Base-by-base conservation (phyloP, 1,140 invertebrate genomes). In the Neodiprion virginianus region DNA sequence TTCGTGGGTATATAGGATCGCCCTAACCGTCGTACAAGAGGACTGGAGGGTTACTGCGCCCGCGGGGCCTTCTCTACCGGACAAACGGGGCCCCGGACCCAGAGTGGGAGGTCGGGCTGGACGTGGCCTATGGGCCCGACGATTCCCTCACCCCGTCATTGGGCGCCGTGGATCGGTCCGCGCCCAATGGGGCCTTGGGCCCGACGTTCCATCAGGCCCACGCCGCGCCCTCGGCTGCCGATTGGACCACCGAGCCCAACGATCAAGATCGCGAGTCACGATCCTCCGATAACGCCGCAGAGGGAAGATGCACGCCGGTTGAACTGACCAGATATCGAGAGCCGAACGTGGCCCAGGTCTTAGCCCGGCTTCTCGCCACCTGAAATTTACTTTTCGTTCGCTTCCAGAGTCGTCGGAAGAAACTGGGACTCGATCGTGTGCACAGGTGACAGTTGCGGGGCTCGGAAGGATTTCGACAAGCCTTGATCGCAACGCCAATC, bases 1-100 rank as follows among this genome's bases (percentile, higher is more conserved):
- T 84, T 83, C 84, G 82, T 80, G 78, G 80, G 80, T 75, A 79
- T 82, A 69, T 47, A 47, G 77, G 80, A 79, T 80, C 76, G 77
- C 81, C 85, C 82, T 77, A 86, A 86, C 85, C 86, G 86, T 88
- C 87, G 86, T 84, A 84, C 82, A 86, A 84, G 86, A 88, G 83
- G 84, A 88, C 87, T 88, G 82, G 86, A 87, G 86, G 87, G 86
- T 88, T 87, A 88, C 88, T 88, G 87, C 80, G 88, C 88, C 88
- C 86, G 87, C 85, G 81, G 86, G 87, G 87, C 87, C 87, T 87
- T 86, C 83, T 85, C 86, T 87, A 88, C 87, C 84, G 87, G 85
- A 85, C 84, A 87, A 82, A 83, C 82, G 77, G 76, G 77, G 72
- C 73, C 47, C 65, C 47, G 49, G 23, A 7, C n/a, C 7, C 14